Evolutionary conservation across 1,140 invertebrate species (phyloP), one percentile per base, ranked within the genome.

Genomic region (Wasmannia auropunctata): DNA sequence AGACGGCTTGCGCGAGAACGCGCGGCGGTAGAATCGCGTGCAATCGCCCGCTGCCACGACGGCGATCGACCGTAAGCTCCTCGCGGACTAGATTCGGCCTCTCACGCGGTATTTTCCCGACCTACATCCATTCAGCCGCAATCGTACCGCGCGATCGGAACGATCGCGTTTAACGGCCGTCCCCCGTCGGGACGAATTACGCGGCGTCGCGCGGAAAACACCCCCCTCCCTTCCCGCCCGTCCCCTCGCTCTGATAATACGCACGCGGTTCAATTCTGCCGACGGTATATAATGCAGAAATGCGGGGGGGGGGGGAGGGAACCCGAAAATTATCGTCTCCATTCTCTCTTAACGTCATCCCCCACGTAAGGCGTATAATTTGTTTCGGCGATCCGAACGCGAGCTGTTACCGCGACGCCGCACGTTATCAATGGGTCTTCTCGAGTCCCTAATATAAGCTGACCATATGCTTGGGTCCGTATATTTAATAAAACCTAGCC

Each of bases 51-150:
- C n/a, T n/a, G n/a, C n/a, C n/a, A n/a, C n/a, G n/a, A 6, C 63
- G 25, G 19, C 49, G 77, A 58, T 81, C 79, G 79, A 81, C 25
- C 65, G 49, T 70, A 34, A 65, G 72, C 72, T 56, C n/a, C n/a
- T n/a, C n/a, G n/a, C 72, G 54, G 10, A 22, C 76, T 65, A 19
- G 65, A 58, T 72, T 81, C 65, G 19, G 19, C 67, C 49, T 28
- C 51, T n/a, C n/a, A n/a, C n/a, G 10, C 46, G 19, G 49, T 83
- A 83, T 83, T 83, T 83, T 83, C 37, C n/a, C 79, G 79, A 83
- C 54, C 79, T 74, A 74, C 79, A 83, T 83, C 54, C 67, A 60
- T 58, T 56, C 67, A 74, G 51, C 67, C 56, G 70, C 79, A 72
- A 83, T 83, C 67, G 54, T 70, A 74, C 43, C 60, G 76, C 28